phyloP scores from a whole-genome alignment of 2,113 vertebrate genomes.

The Telmatochromis sp. region DNA sequence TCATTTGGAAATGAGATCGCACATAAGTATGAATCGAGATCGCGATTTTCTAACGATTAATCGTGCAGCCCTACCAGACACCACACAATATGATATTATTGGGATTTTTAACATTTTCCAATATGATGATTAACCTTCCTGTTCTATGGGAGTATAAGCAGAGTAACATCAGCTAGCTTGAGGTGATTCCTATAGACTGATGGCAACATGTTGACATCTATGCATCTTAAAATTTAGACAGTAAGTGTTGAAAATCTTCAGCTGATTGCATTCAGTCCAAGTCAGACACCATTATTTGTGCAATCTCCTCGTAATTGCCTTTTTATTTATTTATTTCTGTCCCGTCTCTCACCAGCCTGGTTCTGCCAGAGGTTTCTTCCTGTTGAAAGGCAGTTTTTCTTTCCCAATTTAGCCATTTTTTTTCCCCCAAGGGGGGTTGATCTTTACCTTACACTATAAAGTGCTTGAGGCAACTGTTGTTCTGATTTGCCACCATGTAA shows the following conservation, averaged over 20 bases:
- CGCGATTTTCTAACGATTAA: no score
- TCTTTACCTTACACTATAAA: fast-evolving
- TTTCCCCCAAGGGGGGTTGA: background rate
- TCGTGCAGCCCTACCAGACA: background rate
- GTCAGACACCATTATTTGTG: background rate
- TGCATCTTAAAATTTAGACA: background rate
- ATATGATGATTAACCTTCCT: background rate
- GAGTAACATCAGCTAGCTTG: background rate
- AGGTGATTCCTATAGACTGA: background rate
- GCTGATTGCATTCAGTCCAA: background rate
- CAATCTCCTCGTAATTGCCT: fast-evolving
- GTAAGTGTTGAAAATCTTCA: background rate
- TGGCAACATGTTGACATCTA: background rate
- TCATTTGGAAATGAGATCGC: no score
- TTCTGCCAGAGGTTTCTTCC: background rate
- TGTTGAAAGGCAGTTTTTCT: background rate
- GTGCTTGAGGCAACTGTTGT: background rate
- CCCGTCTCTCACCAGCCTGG: background rate
- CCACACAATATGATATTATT: background rate
- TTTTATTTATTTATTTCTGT: background rate
- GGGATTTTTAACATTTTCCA: background rate
- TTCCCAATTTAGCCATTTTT: fast-evolving
- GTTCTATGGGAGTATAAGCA: background rate
- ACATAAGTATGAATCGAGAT: no score
- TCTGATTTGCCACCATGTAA: background rate